phyloP scores from a whole-genome alignment of 2,888 invertebrate genomes.

The Strigamia crassipes region DNA sequence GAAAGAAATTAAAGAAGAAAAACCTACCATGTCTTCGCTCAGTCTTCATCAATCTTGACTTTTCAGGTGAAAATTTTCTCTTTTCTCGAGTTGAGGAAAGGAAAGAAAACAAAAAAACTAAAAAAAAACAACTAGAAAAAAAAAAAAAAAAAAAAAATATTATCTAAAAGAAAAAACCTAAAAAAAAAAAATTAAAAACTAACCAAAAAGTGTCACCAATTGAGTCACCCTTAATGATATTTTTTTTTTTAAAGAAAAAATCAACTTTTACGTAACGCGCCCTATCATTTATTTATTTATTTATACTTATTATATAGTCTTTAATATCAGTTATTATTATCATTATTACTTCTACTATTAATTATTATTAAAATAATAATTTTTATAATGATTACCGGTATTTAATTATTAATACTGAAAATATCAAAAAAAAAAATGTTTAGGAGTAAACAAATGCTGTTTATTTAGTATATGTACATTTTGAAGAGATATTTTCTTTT shows the following conservation, averaged over 20 bases:
- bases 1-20: neutral
- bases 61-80: slow-evolving; percentile 4
- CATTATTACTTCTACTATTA: neutral
- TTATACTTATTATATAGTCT: slow-evolving; percentile 34
- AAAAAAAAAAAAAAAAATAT: neutral
- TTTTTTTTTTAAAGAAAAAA: neutral
- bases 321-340: slow-evolving; percentile 28
- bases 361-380: neutral
- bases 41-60: slow-evolving; percentile 27
- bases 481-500: slow-evolving; percentile 10
- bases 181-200: neutral
- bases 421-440: neutral
- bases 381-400: neutral
- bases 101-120: neutral
- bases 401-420: neutral
- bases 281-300: slow-evolving; percentile 25
- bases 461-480: slow-evolving; percentile 39
- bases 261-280: neutral
- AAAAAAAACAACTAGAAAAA: neutral
- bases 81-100: neutral
- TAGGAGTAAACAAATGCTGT: neutral
- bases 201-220: slow-evolving; percentile 19
- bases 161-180: slow-evolving; percentile 16
- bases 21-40: slow-evolving; percentile 7
- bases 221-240: neutral